Conservation (phyloP, 2,888 invertebrate genomes). For the Bellardia pandia region DNA sequence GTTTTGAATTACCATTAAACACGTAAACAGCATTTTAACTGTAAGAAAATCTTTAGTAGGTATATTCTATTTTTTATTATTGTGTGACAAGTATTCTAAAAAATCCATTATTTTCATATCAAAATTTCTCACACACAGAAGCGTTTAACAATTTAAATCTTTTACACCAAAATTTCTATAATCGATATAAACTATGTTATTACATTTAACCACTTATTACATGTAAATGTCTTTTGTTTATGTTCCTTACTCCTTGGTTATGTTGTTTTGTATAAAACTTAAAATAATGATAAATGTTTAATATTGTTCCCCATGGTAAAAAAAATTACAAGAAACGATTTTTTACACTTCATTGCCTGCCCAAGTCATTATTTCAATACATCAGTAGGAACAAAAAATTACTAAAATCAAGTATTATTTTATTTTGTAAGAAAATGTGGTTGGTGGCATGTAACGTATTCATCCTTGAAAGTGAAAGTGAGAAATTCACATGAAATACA, state of each 20-base stretch:
- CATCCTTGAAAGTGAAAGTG: conserved; percentile 25
- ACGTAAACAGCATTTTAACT: no score
- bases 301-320: conserved; percentile 1
- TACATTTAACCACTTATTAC: no score
- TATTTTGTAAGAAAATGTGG: conserved; percentile 14
- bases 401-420: background rate
- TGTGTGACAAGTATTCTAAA: no score
- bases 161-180: background rate
- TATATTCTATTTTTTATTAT: no score
- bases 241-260: background rate
- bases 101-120: no score
- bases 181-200: background rate
- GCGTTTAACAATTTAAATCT: no score
- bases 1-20: no score
- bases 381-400: background rate
- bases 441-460: conserved; percentile 6
- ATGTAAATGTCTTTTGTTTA: conserved; percentile 5
- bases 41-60: no score
- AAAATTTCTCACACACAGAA: no score
- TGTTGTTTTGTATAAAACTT: no score
- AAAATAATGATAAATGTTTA: conserved; percentile 37
- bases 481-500: conserved; percentile 6
- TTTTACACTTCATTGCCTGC: conserved; percentile 38
- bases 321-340: background rate
- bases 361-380: conserved; percentile 14